phyloP scores from a whole-genome alignment of 2,113 vertebrate genomes.

The Uria aalge region DNA sequence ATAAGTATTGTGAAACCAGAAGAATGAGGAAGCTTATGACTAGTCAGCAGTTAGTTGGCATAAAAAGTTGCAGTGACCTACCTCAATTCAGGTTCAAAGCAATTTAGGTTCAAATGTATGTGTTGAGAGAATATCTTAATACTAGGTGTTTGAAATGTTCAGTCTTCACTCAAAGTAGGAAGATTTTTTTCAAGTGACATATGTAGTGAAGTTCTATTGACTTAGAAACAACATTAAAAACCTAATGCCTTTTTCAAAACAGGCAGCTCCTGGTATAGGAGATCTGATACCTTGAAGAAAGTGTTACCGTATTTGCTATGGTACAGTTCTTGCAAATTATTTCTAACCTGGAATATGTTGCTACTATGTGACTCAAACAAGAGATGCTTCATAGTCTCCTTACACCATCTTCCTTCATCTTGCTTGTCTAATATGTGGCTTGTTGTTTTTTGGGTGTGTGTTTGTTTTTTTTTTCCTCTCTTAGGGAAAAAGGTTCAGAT shows the following conservation, averaged over 20 bases:
- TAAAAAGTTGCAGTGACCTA: background rate
- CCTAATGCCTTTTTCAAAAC: background rate
- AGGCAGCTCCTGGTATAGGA: background rate
- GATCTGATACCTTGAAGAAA: background rate
- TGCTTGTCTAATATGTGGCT: background rate
- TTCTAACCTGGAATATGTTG: background rate
- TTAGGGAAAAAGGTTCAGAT: constrained; percentile 89
- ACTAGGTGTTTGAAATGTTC: background rate
- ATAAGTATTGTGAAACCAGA: background rate
- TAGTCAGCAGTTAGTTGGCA: background rate
- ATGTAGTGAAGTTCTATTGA: background rate
- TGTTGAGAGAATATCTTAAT: background rate
- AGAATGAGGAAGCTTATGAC: background rate
- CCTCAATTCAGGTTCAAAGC: background rate
- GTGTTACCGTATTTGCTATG: background rate
- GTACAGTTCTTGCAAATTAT: background rate
- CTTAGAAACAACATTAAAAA: background rate
- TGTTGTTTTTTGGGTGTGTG: background rate
- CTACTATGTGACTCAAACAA: background rate
- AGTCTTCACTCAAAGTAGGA: background rate
- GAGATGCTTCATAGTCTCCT: background rate
- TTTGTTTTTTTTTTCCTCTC: background rate
- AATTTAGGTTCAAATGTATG: background rate
- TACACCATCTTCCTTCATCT: background rate
- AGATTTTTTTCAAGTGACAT: background rate